Evolutionary conservation across 2,797 vertebrate genomes (phyloP).

Genomic region (Vespertilio murinus): DNA sequence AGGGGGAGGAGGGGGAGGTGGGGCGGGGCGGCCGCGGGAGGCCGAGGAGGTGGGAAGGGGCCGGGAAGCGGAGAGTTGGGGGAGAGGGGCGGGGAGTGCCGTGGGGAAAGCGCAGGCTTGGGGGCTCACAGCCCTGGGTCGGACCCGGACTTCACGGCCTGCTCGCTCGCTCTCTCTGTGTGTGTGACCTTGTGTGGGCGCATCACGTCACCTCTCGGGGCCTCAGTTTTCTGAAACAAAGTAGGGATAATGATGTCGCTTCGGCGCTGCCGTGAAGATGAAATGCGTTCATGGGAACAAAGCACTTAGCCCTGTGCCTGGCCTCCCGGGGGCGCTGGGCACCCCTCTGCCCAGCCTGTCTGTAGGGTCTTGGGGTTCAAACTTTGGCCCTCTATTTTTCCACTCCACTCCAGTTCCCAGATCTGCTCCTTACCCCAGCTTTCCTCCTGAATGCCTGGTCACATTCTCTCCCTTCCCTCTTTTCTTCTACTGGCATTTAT

Average conservation of each 20-base stretch:
- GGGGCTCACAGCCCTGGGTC: background rate
- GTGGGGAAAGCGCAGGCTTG: background rate
- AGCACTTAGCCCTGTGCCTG: background rate
- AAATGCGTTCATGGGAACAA: background rate
- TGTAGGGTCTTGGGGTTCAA: background rate
- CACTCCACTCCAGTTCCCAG: background rate
- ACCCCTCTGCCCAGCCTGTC: background rate
- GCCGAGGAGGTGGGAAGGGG: background rate
- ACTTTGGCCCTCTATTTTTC: background rate
- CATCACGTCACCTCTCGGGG: conserved; percentile 44
- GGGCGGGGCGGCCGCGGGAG: conserved; percentile 44
- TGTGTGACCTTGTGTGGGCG: conserved; percentile 73
- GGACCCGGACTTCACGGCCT: background rate
- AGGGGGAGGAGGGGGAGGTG: background rate
- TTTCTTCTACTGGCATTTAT: background rate
- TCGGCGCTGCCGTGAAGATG: background rate
- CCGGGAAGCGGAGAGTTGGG: background rate
- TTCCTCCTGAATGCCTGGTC: background rate
- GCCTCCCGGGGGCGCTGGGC: background rate
- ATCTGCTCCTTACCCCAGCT: background rate
- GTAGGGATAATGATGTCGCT: background rate
- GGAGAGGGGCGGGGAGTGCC: background rate
- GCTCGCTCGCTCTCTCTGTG: background rate
- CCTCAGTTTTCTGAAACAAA: conserved; percentile 25
- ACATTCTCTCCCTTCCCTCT: background rate